Evolutionary conservation across 2,113 vertebrate species (phyloP).

Genomic region (Anhinga anhinga): DNA sequence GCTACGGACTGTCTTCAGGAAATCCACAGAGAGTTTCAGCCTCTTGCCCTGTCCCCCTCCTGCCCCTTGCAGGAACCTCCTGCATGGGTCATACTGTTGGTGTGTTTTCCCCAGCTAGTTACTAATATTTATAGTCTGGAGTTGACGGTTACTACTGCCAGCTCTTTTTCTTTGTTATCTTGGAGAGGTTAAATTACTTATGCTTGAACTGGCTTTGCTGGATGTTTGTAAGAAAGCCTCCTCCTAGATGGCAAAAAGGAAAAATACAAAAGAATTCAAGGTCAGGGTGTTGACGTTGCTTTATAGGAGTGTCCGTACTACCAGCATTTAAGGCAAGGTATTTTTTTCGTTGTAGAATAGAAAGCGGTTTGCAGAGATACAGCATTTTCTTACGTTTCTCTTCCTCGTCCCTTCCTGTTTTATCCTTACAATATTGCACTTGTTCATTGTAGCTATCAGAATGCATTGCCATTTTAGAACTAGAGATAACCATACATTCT

Average conservation of each 20-base stretch:
- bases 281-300: neutral
- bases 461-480: neutral
- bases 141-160: neutral
- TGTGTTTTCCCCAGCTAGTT: neutral
- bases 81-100: neutral
- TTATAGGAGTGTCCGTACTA: neutral
- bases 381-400: constrained; percentile 21
- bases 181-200: constrained; percentile 24
- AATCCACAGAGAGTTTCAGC: neutral
- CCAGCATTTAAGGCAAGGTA: constrained; percentile 43
- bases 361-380: constrained; percentile 43
- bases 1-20: neutral
- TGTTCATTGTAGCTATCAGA: constrained; percentile 20
- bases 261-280: neutral
- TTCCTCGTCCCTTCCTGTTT: constrained; percentile 8
- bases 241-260: constrained; percentile 14
- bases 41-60: neutral
- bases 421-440: constrained; percentile 66
- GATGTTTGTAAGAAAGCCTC: constrained; percentile 13
- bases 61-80: neutral
- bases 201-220: constrained; percentile 38
- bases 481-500: neutral
- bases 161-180: neutral
- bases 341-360: neutral
- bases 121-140: neutral